Percentiles rank a stretch among this genome's conserved stretches.
These are phyloP conservation scores for Acrobasis consociella DNA, from an alignment of 2,888 invertebrate species.

Conservation along the genomic window DNA sequence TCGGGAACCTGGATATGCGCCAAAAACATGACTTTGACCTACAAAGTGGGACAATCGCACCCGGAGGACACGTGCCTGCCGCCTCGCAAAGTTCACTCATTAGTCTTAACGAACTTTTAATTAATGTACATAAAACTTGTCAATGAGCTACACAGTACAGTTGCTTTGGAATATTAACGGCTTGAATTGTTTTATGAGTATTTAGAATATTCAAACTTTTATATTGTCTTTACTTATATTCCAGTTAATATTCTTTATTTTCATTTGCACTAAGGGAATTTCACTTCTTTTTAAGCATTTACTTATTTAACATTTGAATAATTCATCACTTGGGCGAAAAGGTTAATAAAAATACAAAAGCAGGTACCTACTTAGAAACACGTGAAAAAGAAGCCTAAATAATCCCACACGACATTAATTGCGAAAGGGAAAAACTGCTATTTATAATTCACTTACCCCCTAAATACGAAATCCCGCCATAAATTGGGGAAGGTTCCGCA, in stretches of 20 bases:
- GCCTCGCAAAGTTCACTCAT: background rate
- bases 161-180: background rate
- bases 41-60: constrained; percentile 33
- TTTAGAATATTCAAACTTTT: background rate
- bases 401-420: background rate
- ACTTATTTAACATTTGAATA: too few relatives aligned
- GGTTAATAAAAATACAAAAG: too few relatives aligned
- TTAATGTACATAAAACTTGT: background rate
- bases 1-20: constrained; percentile 45
- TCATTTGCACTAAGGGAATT: too few relatives aligned
- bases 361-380: background rate
- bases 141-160: background rate
- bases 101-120: constrained; percentile 10
- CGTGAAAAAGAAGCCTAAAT: background rate
- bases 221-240: background rate
- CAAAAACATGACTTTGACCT: constrained; percentile 50
- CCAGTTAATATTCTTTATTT: background rate
- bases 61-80: constrained; percentile 6
- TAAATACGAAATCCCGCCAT: constrained; percentile 19
- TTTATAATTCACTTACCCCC: constrained; percentile 11
- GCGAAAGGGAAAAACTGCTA: constrained; percentile 10
- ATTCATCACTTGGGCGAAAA: too few relatives aligned
- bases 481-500: constrained; percentile 21
- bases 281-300: too few relatives aligned
- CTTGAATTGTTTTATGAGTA: background rate